Evolutionary conservation across 2,888 invertebrate species (phyloP).

Genomic region (Tethea ocularis): DNA sequence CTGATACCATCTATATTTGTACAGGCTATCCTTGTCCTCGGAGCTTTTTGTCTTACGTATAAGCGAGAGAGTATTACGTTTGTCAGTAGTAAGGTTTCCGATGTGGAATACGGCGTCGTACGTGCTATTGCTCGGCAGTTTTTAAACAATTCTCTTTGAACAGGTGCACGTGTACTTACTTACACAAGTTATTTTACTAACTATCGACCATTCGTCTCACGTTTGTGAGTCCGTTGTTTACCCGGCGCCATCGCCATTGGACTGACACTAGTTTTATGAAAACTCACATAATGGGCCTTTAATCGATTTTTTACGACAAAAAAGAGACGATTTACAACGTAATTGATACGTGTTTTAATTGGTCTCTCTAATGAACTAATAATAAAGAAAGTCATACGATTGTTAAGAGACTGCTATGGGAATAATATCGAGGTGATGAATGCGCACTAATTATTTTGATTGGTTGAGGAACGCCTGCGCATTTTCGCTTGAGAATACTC

Average conservation of each 20-base stretch:
- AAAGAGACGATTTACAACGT: not conserved
- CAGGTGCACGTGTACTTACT: conserved; percentile 75
- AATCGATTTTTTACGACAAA: conserved; percentile 19
- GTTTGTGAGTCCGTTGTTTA: conserved; percentile 45
- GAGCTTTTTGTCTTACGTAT: conserved; percentile 4
- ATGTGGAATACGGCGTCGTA: conserved; percentile 11
- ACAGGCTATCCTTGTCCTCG: not conserved
- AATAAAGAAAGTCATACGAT: not conserved
- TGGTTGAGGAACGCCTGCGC: conserved; percentile 30
- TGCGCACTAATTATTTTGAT: conserved; percentile 47
- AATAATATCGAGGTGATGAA: conserved; percentile 42
- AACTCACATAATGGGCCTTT: conserved; percentile 18
- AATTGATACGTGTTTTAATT: conserved; percentile 2
- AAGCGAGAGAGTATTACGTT: conserved; percentile 9
- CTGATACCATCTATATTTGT: not conserved
- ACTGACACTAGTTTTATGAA: conserved; percentile 25
- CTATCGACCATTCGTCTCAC: conserved; percentile 57
- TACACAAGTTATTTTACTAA: conserved; percentile 67
- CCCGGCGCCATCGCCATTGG: conserved; percentile 18
- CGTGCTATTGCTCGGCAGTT: conserved; percentile 27
- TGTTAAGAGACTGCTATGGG: not conserved
- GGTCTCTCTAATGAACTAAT: not conserved
- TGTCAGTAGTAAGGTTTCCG: conserved; percentile 4
- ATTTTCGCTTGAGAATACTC: conserved; percentile 23
- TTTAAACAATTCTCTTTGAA: conserved; percentile 69